A percentile compares a stretch with the other conserved stretches of the same genome.
Conservation (phyloP, 2,888 invertebrate species). For the Thelaira solivaga region DNA sequence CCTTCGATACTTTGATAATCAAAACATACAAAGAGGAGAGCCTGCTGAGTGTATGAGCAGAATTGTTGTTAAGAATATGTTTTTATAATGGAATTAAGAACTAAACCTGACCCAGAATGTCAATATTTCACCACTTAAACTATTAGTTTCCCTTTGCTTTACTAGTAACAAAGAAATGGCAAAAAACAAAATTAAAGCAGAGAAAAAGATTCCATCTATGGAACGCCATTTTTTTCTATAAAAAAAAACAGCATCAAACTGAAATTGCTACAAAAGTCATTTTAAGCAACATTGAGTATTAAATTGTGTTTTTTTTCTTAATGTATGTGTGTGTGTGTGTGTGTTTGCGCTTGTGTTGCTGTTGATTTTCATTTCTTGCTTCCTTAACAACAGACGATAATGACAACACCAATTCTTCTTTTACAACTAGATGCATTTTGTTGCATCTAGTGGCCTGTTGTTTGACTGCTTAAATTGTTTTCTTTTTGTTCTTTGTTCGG, state of each 20-base stretch:
- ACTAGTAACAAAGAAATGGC: background rate
- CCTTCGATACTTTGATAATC: conserved; percentile 20
- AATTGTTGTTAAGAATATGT: background rate
- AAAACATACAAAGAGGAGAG: no score
- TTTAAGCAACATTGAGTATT: conserved; percentile 26
- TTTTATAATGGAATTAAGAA: conserved; percentile 21
- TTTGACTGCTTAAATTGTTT: conserved; percentile 27
- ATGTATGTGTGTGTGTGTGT: no score
- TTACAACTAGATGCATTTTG: conserved; percentile 14
- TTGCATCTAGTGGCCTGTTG: conserved; percentile 13
- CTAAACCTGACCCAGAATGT: conserved; percentile 49
- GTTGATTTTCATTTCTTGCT: background rate
- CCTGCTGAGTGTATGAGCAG: conserved; percentile 4
- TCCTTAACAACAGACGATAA: conserved; percentile 50
- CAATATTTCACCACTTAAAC: conserved; percentile 55
- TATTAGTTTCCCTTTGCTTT: conserved; percentile 43
- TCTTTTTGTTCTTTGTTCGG: background rate
- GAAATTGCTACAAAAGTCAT: conserved; percentile 38
- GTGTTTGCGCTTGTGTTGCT: no score
- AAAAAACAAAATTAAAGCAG: background rate
- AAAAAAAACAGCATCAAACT: conserved; percentile 3
- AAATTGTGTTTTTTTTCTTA: background rate
- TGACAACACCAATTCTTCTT: conserved; percentile 57
- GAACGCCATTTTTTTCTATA: conserved; percentile 20
- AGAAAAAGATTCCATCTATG: conserved; percentile 46